phyloP scores from a whole-genome alignment of 2,888 invertebrate species.

The Nasonia oneida region DNA sequence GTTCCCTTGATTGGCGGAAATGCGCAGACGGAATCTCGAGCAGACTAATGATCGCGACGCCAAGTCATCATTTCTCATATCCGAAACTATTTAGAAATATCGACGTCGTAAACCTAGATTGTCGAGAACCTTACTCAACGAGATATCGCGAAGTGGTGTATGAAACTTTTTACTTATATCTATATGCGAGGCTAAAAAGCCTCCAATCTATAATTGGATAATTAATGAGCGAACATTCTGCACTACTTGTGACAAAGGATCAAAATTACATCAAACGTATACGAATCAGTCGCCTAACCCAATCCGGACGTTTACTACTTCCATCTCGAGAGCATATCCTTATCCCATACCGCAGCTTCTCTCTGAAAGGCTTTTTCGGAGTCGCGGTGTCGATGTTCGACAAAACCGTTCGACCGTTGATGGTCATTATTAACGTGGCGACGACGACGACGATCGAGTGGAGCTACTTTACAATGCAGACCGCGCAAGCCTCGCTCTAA shows the following conservation, averaged over 20 bases:
- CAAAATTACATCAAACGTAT: neutral
- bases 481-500: constrained; percentile 46
- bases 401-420: neutral
- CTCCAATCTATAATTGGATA: too few species aligned
- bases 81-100: constrained; percentile 31
- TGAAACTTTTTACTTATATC: neutral
- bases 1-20: constrained; percentile 58
- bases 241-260: too few species aligned
- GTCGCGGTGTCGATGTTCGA: neutral
- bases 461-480: constrained; percentile 46
- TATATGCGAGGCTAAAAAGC: neutral
- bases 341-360: neutral
- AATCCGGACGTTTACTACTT: constrained; percentile 32
- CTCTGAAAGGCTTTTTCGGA: constrained; percentile 29
- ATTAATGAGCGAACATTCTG: too few species aligned
- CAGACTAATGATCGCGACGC: constrained; percentile 27
- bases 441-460: neutral
- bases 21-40: constrained; percentile 35
- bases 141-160: neutral
- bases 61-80: constrained; percentile 38
- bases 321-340: neutral
- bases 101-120: constrained; percentile 33
- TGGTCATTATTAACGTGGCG: constrained; percentile 24
- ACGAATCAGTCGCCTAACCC: neutral
- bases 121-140: neutral